Evolutionary conservation across 2,797 vertebrate species (phyloP).

Genomic region (Chlorospingus flavigularis): DNA sequence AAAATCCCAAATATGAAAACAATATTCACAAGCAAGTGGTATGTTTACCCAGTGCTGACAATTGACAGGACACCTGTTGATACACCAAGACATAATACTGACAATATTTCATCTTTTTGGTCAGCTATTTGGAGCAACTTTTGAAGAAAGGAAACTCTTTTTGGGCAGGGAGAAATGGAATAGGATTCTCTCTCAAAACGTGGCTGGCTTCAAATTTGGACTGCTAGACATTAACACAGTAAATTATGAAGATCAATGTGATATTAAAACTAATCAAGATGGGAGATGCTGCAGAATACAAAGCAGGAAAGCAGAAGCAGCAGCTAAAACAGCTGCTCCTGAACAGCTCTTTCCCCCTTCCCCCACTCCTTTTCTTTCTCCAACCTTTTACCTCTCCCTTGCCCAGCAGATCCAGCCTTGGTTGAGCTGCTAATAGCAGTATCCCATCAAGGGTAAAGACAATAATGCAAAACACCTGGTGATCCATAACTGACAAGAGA

Average conservation of each 20-base stretch:
- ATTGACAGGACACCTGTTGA: not conserved
- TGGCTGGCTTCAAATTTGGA: not conserved
- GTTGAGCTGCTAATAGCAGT: not conserved
- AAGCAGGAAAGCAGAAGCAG: not conserved
- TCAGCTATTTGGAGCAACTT: not conserved
- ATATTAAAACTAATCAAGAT: not conserved
- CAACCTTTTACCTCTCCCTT: not conserved
- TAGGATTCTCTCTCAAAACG: not conserved
- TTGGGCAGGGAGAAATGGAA: not conserved
- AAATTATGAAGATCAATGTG: not conserved
- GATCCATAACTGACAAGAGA: constrained; percentile 52
- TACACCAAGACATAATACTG: not conserved
- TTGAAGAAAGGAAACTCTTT: not conserved
- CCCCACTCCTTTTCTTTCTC: not conserved
- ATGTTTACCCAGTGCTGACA: not conserved
- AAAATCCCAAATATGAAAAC: not conserved
- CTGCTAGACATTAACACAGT: not conserved
- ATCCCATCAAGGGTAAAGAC: constrained; percentile 39
- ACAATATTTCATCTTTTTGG: not conserved
- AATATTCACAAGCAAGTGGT: not conserved
- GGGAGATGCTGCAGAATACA: not conserved
- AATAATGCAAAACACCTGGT: constrained; percentile 54
- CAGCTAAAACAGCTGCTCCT: constrained; percentile 8
- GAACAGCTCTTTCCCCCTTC: not conserved
- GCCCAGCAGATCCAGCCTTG: constrained; percentile 2